A percentile compares a stretch with the other conserved stretches of the same genome.
Conservation (phyloP, 2,113 vertebrate genomes). For the Murina feae region DNA sequence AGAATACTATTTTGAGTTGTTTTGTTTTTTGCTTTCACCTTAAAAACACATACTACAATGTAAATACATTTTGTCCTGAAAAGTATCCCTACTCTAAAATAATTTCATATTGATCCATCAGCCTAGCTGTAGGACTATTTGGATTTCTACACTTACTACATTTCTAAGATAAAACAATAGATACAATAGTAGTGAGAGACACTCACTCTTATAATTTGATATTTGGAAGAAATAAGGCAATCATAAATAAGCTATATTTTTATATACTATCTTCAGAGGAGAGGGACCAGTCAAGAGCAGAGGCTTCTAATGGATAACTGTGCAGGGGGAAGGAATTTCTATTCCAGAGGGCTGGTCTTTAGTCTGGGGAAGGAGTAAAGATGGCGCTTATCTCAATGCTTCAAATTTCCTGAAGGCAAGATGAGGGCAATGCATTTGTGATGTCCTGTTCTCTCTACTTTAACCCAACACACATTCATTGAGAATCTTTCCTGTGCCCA, state of each 20-base stretch:
- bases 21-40: background rate
- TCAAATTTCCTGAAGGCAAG: background rate
- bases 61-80: background rate
- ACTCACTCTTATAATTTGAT: background rate
- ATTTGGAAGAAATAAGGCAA: background rate
- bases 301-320: background rate
- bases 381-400: background rate
- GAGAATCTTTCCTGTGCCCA: background rate
- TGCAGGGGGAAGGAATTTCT: background rate
- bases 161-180: background rate
- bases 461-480: background rate
- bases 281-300: background rate
- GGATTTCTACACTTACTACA: constrained; percentile 1
- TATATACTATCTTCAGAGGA: background rate
- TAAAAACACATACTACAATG: background rate
- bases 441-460: background rate
- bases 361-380: background rate
- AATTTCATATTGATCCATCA: background rate
- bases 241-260: background rate
- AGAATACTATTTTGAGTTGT: background rate
- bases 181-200: background rate
- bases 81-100: background rate
- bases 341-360: background rate
- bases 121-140: background rate
- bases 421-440: background rate